Conservation (phyloP, 1,140 invertebrate genomes). For the Diorhabda elongata region DNA sequence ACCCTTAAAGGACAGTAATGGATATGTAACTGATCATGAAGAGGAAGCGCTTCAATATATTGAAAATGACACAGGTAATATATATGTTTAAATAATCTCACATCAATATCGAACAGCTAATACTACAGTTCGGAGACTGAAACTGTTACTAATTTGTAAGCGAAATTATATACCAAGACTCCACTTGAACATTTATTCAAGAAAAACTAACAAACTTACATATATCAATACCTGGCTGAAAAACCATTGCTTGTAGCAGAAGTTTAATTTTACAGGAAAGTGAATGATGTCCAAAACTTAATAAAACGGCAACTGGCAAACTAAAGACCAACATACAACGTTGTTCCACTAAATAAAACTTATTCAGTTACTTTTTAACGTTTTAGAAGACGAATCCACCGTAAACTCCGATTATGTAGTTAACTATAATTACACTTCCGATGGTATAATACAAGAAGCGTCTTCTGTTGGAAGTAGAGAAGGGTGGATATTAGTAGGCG, state of each 20-base stretch:
- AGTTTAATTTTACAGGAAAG: too few relatives aligned
- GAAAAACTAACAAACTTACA: not conserved
- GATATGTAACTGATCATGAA: constrained; percentile 56
- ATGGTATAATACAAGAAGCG: constrained; percentile 17
- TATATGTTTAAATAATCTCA: too few relatives aligned
- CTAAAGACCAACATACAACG: too few relatives aligned
- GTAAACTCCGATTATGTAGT: not conserved
- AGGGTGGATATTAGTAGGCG: constrained; percentile 79
- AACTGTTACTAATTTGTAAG: not conserved
- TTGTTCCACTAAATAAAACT: too few relatives aligned
- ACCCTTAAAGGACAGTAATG: constrained; percentile 54
- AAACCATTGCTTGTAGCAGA: too few relatives aligned
- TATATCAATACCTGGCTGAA: too few relatives aligned
- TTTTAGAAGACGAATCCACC: not conserved
- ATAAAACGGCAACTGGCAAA: too few relatives aligned
- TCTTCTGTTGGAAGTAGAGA: constrained; percentile 46
- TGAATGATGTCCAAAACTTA: too few relatives aligned
- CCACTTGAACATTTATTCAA: not conserved
- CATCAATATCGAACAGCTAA: too few relatives aligned
- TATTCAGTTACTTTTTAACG: not conserved
- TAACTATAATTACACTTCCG: constrained; percentile 2
- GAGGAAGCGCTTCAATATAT: constrained; percentile 53
- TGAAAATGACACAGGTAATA: constrained; percentile 48
- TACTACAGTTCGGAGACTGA: not conserved
- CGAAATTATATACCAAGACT: not conserved